Evolutionary conservation across 2,797 vertebrate species (phyloP).

Genomic region (Kryptopterus vitreolus): DNA sequence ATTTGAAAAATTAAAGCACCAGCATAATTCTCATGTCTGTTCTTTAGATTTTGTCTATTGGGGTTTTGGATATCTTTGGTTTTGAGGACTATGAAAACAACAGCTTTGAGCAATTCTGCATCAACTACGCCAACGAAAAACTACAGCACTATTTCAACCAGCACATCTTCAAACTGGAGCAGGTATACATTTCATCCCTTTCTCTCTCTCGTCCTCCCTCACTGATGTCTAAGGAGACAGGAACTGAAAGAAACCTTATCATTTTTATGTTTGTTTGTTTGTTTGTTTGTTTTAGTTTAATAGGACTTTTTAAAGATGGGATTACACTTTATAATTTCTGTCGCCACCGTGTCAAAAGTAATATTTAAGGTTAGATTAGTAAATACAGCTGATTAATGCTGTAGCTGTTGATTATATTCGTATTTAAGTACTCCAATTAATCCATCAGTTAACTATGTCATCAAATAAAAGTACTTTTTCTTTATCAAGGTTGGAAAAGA

Average conservation of each 20-base stretch:
- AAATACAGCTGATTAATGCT: no score
- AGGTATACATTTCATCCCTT: constrained; percentile 70
- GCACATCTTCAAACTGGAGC: constrained; percentile 96
- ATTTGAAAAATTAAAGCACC: no score
- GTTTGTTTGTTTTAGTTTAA: no score
- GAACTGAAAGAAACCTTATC: neutral
- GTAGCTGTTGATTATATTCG: no score
- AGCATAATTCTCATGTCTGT: neutral
- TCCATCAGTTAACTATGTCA: no score
- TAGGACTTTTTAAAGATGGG: no score
- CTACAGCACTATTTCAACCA: constrained; percentile 99
- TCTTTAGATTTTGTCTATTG: constrained; percentile 90
- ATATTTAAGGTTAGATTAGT: no score
- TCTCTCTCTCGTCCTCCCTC: neutral
- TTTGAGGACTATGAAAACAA: constrained; percentile 99
- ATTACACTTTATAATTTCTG: neutral
- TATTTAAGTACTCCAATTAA: no score
- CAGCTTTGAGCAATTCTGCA: constrained; percentile 98
- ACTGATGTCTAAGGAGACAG: neutral
- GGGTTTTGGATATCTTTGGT: constrained; percentile 97
- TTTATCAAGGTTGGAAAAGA: no score
- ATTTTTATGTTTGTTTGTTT: no score
- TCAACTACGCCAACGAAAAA: constrained; percentile 97
- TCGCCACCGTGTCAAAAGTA: no score
- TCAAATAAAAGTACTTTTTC: no score